Percentiles rank a stretch among this genome's conserved stretches.
Evolutionary conservation across 2,888 invertebrate genomes (phyloP).

Genomic region (Nasonovia ribisnigri): DNA sequence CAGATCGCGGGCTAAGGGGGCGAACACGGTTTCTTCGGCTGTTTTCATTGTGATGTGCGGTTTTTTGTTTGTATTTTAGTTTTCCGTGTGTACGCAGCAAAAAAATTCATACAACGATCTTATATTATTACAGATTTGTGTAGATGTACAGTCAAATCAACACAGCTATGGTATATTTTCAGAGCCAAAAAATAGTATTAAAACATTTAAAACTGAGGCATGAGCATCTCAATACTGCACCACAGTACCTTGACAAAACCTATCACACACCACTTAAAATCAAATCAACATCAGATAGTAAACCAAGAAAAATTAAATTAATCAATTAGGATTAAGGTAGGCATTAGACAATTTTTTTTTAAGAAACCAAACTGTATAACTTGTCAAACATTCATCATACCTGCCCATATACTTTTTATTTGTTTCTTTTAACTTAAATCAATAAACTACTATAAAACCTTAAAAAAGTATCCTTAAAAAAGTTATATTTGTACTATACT

Average conservation of each 20-base stretch:
- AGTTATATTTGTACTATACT: no score
- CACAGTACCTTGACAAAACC: background rate
- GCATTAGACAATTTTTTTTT: background rate
- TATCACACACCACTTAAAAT: background rate
- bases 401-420: background rate
- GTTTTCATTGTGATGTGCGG: background rate
- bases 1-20: slow-evolving; percentile 68
- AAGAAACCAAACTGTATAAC: background rate
- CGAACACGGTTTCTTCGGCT: slow-evolving; percentile 49
- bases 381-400: background rate
- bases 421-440: background rate
- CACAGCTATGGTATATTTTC: background rate
- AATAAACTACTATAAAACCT: background rate
- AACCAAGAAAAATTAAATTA: background rate
- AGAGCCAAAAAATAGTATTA: background rate
- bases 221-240: background rate
- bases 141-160: background rate
- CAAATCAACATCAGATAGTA: background rate
- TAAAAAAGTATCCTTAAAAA: no score
- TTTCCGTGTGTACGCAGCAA: background rate
- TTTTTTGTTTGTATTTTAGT: background rate
- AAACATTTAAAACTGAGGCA: background rate
- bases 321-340: background rate
- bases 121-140: background rate
- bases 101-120: background rate